A percentile compares a stretch with the other conserved stretches of the same genome.
Evolutionary conservation across 2,888 invertebrate species (phyloP).

Genomic region (Physocephala rufipes): DNA sequence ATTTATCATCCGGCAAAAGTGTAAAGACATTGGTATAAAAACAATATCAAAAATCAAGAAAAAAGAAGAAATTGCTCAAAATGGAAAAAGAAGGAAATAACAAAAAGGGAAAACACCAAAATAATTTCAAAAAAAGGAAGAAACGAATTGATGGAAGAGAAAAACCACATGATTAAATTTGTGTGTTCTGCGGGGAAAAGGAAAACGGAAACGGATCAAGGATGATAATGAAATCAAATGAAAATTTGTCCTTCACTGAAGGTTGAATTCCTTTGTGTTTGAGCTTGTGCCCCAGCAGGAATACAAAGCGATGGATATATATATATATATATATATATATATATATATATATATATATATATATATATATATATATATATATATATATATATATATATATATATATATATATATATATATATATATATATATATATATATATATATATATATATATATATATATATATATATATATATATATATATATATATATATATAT

Average conservation of each 20-base stretch:
- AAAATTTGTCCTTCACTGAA: slow-evolving; percentile 41
- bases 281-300: background rate
- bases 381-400: background rate
- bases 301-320: slow-evolving; percentile 22
- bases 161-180: no score
- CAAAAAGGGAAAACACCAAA: no score
- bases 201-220: background rate
- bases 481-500: slow-evolving; percentile 2
- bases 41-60: background rate
- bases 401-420: background rate
- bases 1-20: no score
- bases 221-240: slow-evolving; percentile 43
- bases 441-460: background rate
- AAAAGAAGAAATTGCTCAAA: background rate
- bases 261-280: slow-evolving; percentile 27
- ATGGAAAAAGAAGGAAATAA: no score
- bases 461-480: background rate
- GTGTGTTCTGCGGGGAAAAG: no score
- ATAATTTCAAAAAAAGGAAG: no score
- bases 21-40: background rate
- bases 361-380: slow-evolving; percentile 5
- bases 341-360: background rate
- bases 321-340: background rate
- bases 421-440: slow-evolving; percentile 2
- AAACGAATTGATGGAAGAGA: no score